Conservation (phyloP, 2,888 invertebrate genomes). For the Polydrusus cervinus region DNA sequence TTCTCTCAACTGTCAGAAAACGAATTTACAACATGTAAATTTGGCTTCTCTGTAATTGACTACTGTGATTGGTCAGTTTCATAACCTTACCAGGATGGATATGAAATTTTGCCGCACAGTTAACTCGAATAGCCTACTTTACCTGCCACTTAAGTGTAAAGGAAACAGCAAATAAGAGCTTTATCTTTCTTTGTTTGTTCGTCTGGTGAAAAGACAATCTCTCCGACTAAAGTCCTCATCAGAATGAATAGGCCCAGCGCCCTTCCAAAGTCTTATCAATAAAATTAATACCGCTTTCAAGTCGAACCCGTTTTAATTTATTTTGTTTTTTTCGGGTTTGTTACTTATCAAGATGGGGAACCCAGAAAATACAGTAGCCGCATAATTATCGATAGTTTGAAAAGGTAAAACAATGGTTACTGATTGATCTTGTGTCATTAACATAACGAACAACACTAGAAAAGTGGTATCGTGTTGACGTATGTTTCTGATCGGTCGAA, state of each 20-base stretch:
- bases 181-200: too few species aligned
- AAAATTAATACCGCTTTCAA: constrained; percentile 38
- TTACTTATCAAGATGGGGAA: constrained; percentile 45
- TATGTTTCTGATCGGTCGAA: constrained; percentile 39
- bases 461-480: constrained; percentile 43
- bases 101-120: too few species aligned
- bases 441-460: constrained; percentile 65
- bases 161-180: too few species aligned
- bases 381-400: constrained; percentile 61
- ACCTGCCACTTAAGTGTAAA: too few species aligned
- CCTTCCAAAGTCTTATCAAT: background rate
- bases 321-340: constrained; percentile 7
- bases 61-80: too few species aligned
- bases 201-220: too few species aligned
- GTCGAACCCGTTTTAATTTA: constrained; percentile 33
- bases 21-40: too few species aligned
- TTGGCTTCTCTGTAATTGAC: too few species aligned
- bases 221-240: constrained; percentile 10
- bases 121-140: too few species aligned
- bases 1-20: too few species aligned
- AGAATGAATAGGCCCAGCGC: background rate
- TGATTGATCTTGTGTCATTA: constrained; percentile 65
- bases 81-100: too few species aligned
- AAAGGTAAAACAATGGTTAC: constrained; percentile 56
- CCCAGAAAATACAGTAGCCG: constrained; percentile 49